A percentile compares a stretch with the other conserved stretches of the same genome.
phyloP scores from a whole-genome alignment of 1,140 invertebrate species.

The Cryptotermes secundus region DNA sequence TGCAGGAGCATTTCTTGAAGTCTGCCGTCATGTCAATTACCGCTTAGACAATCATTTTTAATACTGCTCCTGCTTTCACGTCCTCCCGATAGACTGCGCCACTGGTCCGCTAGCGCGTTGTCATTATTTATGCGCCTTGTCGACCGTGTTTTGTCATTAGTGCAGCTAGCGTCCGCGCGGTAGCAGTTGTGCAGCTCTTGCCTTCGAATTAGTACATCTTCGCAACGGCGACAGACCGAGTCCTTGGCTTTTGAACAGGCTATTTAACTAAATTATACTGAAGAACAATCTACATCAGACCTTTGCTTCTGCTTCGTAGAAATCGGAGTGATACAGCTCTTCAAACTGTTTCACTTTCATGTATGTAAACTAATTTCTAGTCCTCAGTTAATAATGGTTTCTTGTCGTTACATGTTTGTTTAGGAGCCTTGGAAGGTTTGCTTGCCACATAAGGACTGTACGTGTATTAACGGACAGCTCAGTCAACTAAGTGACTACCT shows the following conservation, averaged over 20 bases:
- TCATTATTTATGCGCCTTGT: neutral
- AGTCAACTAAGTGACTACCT: too few relatives aligned
- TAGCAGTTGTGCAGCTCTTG: neutral
- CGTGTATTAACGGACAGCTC: too few relatives aligned
- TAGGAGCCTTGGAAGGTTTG: too few relatives aligned
- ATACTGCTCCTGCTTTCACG: neutral
- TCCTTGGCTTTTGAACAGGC: neutral
- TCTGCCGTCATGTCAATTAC: neutral
- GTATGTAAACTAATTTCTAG: too few relatives aligned
- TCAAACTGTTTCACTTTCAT: too few relatives aligned
- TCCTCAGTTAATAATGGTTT: too few relatives aligned
- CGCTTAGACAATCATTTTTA: neutral
- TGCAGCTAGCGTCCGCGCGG: neutral
- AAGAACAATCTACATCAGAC: neutral
- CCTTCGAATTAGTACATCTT: neutral
- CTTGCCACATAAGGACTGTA: too few relatives aligned
- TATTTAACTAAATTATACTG: neutral
- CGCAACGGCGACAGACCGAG: neutral
- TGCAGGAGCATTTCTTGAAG: neutral
- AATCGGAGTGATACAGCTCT: too few relatives aligned
- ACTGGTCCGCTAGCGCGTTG: neutral
- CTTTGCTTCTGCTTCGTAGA: too few relatives aligned
- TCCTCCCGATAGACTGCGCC: neutral
- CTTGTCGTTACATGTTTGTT: too few relatives aligned
- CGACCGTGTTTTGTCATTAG: neutral